Evolutionary conservation across 2,888 invertebrate species (phyloP), one percentile per base, ranked within the genome.

Genomic region (Oeneis ivallda): DNA sequence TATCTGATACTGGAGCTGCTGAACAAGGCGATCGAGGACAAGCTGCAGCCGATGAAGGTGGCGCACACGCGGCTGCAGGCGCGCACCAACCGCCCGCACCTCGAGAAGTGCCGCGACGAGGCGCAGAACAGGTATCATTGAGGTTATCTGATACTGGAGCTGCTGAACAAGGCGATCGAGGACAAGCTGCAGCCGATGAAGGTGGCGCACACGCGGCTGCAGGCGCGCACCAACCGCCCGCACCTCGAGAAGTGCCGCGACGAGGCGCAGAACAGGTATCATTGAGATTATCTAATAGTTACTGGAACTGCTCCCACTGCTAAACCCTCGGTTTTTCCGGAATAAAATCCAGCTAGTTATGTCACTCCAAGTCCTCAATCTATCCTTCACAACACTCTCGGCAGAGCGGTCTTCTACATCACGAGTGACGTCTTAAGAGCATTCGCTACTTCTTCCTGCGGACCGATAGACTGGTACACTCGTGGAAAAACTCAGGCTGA

Each of bases 31-130:
- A 97, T 98, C 74, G 94, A 96, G 75, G 98, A 98, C 88, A 98
- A 98, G 86, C 93, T 95, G 74, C 94, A 94, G 83, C 96, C 96
- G 0, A 92, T 96, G 86, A 96, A 95, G 87, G 96, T 97, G 52
- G 97, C 96, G 1, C 98, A 98, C 83, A 98, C 98, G 0, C 93
- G 98, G 69, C 93, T 98, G 70, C 98, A 98, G 87, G 96, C 97
- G 19, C 93, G 98, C 72, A 95, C 96, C 69, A 97, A 97, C 89
- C 93, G 98, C 34, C 96, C 96, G 69, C 97, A 97, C 72, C 93
- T 98, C 2, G 98, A 98, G 89, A 93, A 97, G 73, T 98, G 98
- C 90, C 93, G 97, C 80, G 98, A 97, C 88, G 94, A 94, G 67
- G 96, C 96, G 53, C 96, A 97, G 81, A 93, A 94, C 78, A 95